These are phyloP conservation scores for Cheilinus undulatus DNA, from an alignment of 2,113 vertebrate genomes.

Conservation along the genomic window DNA sequence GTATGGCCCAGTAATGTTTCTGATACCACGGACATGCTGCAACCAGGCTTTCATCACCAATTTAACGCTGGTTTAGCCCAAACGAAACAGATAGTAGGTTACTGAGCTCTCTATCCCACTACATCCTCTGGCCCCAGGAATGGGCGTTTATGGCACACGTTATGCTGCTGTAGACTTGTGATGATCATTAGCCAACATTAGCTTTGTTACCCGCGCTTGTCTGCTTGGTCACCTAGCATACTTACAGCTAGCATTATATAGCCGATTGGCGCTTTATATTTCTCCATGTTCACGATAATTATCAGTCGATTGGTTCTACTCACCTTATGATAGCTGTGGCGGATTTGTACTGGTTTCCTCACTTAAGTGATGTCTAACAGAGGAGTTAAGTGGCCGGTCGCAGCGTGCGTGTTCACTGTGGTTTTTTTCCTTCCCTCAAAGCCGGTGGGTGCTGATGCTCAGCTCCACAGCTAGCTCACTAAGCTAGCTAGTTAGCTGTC, in stretches of 20 bases:
- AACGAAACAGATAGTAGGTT: neutral
- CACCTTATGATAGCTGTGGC: slow-evolving; percentile 33
- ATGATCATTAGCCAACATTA: slow-evolving; percentile 35
- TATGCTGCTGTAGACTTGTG: slow-evolving; percentile 27
- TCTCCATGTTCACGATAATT: neutral
- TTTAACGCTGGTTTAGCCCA: neutral
- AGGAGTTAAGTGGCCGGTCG: neutral
- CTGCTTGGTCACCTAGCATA: slow-evolving; percentile 6
- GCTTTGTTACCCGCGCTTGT: slow-evolving; percentile 9
- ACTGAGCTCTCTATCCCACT: neutral
- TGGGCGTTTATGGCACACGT: neutral
- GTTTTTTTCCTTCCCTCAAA: slow-evolving; percentile 36
- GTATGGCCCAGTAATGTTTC: neutral
- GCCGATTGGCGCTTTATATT: neutral
- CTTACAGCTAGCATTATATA: slow-evolving; percentile 9
- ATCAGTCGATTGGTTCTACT: slow-evolving; percentile 2
- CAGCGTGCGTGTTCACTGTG: slow-evolving; percentile 17
- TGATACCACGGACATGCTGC: neutral
- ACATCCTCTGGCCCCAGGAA: neutral
- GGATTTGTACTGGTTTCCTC: neutral
- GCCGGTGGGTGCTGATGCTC: slow-evolving; percentile 69
- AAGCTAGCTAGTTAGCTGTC: slow-evolving; percentile 51
- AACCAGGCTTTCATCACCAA: neutral
- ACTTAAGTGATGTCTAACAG: slow-evolving; percentile 23
- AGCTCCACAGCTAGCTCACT: slow-evolving; percentile 40